Conservation (phyloP, 2,113 vertebrate genomes). For the Shinisaurus crocodilurus region DNA sequence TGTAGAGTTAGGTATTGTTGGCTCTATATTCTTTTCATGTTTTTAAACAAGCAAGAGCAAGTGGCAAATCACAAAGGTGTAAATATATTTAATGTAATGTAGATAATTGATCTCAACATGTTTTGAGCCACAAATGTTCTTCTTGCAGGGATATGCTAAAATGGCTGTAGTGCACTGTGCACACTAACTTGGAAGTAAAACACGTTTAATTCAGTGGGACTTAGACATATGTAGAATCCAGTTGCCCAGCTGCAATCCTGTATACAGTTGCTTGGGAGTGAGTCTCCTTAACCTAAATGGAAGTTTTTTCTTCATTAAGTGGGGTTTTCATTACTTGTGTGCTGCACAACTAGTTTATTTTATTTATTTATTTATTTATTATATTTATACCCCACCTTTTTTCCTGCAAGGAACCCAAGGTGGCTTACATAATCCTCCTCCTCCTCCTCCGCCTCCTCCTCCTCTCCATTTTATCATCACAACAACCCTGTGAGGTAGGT, state of each 20-base stretch:
- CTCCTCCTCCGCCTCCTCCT: too few species aligned
- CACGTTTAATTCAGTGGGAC: background rate
- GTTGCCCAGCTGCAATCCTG: background rate
- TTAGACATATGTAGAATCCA: background rate
- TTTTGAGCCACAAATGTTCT: background rate
- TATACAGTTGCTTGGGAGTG: background rate
- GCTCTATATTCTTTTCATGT: background rate
- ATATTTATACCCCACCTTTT: too few species aligned
- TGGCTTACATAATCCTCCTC: too few species aligned
- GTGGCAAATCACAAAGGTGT: background rate
- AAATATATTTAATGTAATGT: background rate
- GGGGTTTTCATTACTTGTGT: too few species aligned
- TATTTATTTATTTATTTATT: too few species aligned
- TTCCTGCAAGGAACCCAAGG: too few species aligned
- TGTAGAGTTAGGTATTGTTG: background rate
- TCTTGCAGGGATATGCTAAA: background rate
- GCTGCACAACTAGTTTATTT: too few species aligned
- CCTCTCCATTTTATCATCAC: too few species aligned
- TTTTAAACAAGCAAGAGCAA: background rate
- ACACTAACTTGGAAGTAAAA: background rate
- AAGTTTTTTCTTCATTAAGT: too few species aligned
- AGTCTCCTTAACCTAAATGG: background rate
- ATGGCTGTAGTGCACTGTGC: background rate
- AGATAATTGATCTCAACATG: background rate
- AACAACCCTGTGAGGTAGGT: too few species aligned